phyloP scores from a whole-genome alignment of 2,113 vertebrate genomes.

The Proterorhinus semilunaris region DNA sequence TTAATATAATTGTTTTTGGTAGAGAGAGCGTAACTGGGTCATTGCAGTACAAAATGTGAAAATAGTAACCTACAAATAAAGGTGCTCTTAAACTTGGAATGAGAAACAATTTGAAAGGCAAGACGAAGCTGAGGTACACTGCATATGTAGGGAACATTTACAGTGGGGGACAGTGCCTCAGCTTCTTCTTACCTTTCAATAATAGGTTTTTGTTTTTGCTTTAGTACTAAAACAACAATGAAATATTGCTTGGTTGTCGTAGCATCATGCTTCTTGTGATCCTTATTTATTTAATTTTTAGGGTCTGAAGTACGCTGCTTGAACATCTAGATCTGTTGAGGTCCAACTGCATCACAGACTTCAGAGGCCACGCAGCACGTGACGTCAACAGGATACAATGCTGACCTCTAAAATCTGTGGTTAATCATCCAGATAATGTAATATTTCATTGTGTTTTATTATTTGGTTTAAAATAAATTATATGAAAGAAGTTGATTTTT shows the following conservation, averaged over 20 bases:
- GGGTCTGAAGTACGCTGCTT: slow-evolving; percentile 19
- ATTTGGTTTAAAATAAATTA: slow-evolving; percentile 47
- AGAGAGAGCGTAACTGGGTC: no score
- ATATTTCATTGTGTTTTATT: slow-evolving; percentile 18
- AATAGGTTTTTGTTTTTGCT: no score
- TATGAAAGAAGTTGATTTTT: slow-evolving; percentile 10
- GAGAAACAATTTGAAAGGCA: no score
- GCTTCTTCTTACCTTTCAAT: no score
- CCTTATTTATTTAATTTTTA: slow-evolving; percentile 21
- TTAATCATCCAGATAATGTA: slow-evolving; percentile 8
- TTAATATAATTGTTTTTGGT: no score
- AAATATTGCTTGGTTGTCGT: background rate
- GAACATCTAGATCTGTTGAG: background rate
- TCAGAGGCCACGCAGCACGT: slow-evolving; percentile 11
- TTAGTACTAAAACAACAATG: no score
- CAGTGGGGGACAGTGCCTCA: no score
- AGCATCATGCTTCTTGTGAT: background rate
- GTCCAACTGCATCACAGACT: slow-evolving; percentile 7
- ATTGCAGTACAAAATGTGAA: no score
- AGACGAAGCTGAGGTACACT: no score
- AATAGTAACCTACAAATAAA: no score
- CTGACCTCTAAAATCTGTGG: background rate
- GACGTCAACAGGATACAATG: slow-evolving; percentile 13
- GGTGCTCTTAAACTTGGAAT: no score
- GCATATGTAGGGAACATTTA: no score